phyloP scores from a whole-genome alignment of 2,113 vertebrate species.

The Notothenia rossii region DNA sequence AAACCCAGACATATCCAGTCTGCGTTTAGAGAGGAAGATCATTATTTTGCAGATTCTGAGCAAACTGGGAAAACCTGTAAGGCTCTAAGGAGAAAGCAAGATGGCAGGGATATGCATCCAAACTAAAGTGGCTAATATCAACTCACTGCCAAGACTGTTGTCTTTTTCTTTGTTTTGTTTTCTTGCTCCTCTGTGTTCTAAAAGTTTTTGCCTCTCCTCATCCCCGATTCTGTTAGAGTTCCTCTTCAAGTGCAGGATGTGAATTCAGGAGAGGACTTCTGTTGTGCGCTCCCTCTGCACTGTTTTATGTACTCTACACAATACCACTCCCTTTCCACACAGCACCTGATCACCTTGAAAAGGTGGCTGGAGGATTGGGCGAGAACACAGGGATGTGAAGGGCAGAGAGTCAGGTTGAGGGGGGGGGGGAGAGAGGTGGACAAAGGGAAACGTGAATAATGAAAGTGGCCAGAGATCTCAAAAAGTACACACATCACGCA shows the following conservation, averaged over 20 bases:
- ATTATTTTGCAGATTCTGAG: conserved; percentile 28
- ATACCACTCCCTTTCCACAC: conserved; percentile 20
- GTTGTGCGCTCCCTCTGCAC: conserved; percentile 39
- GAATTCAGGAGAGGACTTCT: conserved; percentile 52
- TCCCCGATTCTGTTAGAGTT: conserved; percentile 52
- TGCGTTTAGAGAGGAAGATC: conserved; percentile 12
- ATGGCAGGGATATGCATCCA: conserved; percentile 16
- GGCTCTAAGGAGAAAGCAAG: conserved; percentile 12
- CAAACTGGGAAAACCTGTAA: conserved; percentile 21
- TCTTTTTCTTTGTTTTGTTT: conserved; percentile 34
- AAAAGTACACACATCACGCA: conserved; percentile 12
- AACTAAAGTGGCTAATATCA: conserved; percentile 42
- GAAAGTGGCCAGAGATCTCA: conserved; percentile 40
- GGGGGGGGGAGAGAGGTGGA: conserved; percentile 10
- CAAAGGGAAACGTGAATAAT: conserved; percentile 52
- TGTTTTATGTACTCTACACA: conserved; percentile 42
- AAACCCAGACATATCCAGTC: not conserved
- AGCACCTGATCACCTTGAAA: conserved; percentile 54
- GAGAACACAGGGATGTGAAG: conserved; percentile 30
- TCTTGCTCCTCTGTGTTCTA: conserved; percentile 12
- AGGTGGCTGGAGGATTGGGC: conserved; percentile 24
- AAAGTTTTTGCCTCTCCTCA: conserved; percentile 49
- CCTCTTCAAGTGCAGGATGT: conserved; percentile 38
- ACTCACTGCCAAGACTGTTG: conserved; percentile 13
- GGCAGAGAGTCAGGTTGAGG: conserved; percentile 24